These are phyloP conservation scores for Scelioninae gen. 1 DNA, from an alignment of 2,888 invertebrate genomes.

Conservation along the genomic window DNA sequence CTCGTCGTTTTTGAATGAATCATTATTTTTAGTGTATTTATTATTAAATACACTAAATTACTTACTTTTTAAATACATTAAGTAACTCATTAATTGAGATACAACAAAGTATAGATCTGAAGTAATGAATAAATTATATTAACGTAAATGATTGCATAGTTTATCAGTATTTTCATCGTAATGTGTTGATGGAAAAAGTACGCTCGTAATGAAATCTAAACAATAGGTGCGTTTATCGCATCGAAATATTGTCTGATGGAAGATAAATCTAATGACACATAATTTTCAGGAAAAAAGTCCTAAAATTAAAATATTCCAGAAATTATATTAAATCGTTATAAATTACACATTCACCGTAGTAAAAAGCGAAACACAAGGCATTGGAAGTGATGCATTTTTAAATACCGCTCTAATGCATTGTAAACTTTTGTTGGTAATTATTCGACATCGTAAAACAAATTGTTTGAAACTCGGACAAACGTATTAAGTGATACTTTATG, in stretches of 20 bases:
- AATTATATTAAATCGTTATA: constrained; percentile 52
- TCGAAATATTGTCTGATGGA: constrained; percentile 48
- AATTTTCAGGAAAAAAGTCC: constrained; percentile 46
- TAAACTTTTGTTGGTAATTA: constrained; percentile 13
- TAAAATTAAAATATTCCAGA: constrained; percentile 58
- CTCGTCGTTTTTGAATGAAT: too few species aligned
- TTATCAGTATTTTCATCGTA: constrained; percentile 56
- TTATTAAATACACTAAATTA: too few species aligned
- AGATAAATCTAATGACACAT: constrained; percentile 65
- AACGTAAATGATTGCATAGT: constrained; percentile 35
- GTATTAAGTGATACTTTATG: constrained; percentile 1
- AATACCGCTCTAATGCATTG: constrained; percentile 31
- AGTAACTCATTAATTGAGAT: constrained; percentile 20
- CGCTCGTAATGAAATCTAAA: constrained; percentile 63
- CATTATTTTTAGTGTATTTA: too few species aligned
- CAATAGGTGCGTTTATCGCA: constrained; percentile 60
- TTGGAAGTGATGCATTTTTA: constrained; percentile 24
- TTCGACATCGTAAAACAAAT: constrained; percentile 14
- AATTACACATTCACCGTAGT: constrained; percentile 33
- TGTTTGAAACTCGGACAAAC: not conserved
- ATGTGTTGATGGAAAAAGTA: constrained; percentile 46
- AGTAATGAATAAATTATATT: constrained; percentile 53
- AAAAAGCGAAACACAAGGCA: constrained; percentile 24
- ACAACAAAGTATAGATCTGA: constrained; percentile 9
- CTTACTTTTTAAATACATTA: too few species aligned